Conservation (phyloP, 2,113 vertebrate species). For the Psephotus haematonotus region DNA sequence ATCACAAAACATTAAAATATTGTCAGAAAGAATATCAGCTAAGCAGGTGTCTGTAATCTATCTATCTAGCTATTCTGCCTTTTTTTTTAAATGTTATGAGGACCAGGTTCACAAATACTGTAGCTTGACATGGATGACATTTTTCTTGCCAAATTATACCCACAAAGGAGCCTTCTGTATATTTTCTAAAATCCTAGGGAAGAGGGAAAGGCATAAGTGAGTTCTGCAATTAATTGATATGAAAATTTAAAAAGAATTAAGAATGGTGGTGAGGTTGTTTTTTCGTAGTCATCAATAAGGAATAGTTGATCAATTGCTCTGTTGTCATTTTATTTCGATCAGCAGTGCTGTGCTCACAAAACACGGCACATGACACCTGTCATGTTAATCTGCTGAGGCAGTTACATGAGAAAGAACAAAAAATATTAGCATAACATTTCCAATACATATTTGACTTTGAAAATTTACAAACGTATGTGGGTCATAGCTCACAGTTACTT, state of each 20-base stretch:
- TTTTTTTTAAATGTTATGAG: neutral
- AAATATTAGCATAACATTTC: slow-evolving; percentile 60
- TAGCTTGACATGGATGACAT: neutral
- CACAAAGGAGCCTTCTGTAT: neutral
- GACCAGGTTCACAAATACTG: neutral
- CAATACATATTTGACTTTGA: slow-evolving; percentile 15
- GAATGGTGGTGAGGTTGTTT: neutral
- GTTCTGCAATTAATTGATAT: neutral
- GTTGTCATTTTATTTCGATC: neutral
- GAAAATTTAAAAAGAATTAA: neutral
- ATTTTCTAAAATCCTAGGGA: neutral
- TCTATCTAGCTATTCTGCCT: neutral
- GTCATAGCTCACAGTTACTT: slow-evolving; percentile 59
- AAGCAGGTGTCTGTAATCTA: neutral
- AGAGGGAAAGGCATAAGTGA: neutral
- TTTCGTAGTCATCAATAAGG: neutral
- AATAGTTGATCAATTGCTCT: neutral
- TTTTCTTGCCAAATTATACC: neutral
- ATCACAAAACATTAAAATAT: neutral
- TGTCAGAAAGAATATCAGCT: neutral
- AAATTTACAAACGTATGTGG: slow-evolving; percentile 60
- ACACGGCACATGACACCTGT: neutral
- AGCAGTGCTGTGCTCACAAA: neutral
- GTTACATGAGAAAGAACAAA: slow-evolving; percentile 21
- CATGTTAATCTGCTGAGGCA: slow-evolving; percentile 22